phyloP scores from a whole-genome alignment of 2,113 vertebrate species.

The Sorex araneus region DNA sequence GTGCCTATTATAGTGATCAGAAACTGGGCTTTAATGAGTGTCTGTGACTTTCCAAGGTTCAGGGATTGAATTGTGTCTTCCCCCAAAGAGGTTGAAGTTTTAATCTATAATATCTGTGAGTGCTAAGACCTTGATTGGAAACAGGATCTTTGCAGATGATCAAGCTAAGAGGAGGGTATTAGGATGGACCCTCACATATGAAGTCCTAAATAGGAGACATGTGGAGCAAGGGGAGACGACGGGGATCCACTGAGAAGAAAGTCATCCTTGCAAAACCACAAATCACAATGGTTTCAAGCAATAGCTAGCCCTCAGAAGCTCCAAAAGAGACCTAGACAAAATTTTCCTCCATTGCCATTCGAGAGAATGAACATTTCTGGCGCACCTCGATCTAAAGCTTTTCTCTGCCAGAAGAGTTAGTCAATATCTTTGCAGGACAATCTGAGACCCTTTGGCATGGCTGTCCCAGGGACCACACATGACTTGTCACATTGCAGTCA shows the following conservation, averaged over 20 bases:
- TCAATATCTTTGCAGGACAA: background rate
- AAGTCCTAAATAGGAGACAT: background rate
- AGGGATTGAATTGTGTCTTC: background rate
- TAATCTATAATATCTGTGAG: background rate
- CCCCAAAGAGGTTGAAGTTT: background rate
- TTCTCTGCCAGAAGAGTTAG: background rate
- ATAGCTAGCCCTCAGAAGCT: background rate
- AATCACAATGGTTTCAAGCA: background rate
- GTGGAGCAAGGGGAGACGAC: background rate
- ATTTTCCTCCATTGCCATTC: background rate
- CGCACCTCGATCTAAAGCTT: background rate
- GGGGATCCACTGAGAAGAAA: background rate
- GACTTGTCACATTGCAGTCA: background rate
- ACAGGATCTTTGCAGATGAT: background rate
- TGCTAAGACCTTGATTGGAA: background rate
- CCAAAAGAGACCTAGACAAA: background rate
- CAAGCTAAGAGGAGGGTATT: background rate
- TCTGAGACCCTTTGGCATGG: background rate
- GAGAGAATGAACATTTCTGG: background rate
- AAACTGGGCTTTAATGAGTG: background rate
- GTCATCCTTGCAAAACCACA: background rate
- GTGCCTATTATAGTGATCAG: background rate
- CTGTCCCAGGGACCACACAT: background rate
- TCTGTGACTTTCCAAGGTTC: background rate
- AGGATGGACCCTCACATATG: background rate